Evolutionary conservation across 2,797 vertebrate species (phyloP), one percentile per base, ranked within the genome.

Genomic region (Falco berigora): DNA sequence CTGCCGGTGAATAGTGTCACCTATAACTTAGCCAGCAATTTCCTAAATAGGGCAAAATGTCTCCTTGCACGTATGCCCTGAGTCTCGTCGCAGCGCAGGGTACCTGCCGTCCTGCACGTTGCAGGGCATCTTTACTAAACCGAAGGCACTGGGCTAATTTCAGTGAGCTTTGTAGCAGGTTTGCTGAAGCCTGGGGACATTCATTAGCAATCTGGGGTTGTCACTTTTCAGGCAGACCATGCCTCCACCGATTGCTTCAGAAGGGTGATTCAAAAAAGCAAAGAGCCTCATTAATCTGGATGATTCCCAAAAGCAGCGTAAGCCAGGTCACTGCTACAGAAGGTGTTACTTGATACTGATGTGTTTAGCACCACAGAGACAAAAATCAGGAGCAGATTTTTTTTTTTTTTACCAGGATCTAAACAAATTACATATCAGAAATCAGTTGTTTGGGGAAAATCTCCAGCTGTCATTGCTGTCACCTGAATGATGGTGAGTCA

Each of bases 401-500:
- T 49, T 50, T 24, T 69, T 56, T 64, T 76, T 77, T 83, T 66
- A 83, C 78, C 2, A 6, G 4, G 6, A 82, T 80, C 63, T 87
- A 85, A 95, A 92, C 15, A 3, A 93, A 42, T 85, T 47, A 28
- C 4, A 2, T 73, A 47, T 77, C 72, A 58, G 59, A 68, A 89
- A 87, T 87, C 38, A 64, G 72, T 87, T 91, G 64, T 92, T 74
- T 82, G 58, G 72, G 86, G 75, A 66, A 71, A 86, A 87, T 24
- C 75, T 95, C 76, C 78, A 92, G 19, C 49, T 95, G 63, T 87
- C 34, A 5, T 74, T 86, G 44, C 80, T 50, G 88, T 61, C 89
- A 94, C 64, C 88, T 96, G 94, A n/a, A 71, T 5, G 13, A 32
- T 56, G 56, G 61, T 82, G 80, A 95, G 88, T 86, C 86, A 94